phyloP scores from a whole-genome alignment of 2,113 vertebrate species.

The Callipepla squamata region DNA sequence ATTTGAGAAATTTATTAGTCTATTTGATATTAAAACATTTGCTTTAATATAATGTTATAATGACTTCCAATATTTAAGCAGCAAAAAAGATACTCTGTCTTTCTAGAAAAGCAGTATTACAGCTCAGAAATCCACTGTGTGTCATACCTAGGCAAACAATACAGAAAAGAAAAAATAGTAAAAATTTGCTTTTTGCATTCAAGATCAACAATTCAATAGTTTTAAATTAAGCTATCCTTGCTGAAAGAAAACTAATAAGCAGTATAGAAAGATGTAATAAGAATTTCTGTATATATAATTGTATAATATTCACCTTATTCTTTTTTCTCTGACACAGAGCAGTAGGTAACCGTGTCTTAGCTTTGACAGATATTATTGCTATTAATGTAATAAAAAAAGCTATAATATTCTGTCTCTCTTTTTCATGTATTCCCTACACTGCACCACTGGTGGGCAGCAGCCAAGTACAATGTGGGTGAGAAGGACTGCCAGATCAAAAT shows the following conservation, averaged over 20 bases:
- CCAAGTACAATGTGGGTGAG: slow-evolving; percentile 33
- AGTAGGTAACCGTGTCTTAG: background rate
- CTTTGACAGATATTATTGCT: background rate
- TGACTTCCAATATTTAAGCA: background rate
- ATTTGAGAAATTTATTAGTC: background rate
- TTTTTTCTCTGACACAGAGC: background rate
- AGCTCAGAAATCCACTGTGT: background rate
- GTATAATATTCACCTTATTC: background rate
- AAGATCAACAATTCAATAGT: background rate
- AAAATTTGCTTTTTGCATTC: background rate
- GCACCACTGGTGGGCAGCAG: slow-evolving; percentile 72
- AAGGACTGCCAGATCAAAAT: background rate
- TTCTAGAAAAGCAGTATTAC: background rate
- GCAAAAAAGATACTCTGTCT: background rate
- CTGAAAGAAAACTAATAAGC: background rate
- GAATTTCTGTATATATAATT: background rate
- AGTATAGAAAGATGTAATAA: background rate
- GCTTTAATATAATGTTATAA: background rate
- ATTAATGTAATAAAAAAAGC: background rate
- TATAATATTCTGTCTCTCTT: background rate
- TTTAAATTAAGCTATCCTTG: background rate
- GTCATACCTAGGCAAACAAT: background rate
- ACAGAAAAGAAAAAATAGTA: background rate
- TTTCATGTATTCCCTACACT: slow-evolving; percentile 55
- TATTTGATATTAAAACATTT: slow-evolving; percentile 18